Evolutionary conservation across 2,888 invertebrate species (phyloP), one percentile per base, ranked within the genome.

Genomic region (Yponomeuta evonymella): DNA sequence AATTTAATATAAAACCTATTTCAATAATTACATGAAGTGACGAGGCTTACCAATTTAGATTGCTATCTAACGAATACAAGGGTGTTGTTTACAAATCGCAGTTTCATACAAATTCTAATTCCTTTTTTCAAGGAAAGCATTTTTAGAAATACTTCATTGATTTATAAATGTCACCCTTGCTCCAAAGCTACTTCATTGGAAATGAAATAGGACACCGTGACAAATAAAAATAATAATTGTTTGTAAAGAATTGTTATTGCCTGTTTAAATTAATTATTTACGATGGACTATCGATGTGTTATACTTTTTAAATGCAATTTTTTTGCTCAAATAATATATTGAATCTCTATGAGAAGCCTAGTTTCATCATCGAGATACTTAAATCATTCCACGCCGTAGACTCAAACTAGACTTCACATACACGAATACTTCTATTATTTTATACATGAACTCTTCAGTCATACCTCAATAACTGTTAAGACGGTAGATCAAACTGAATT

Each of bases 191-290:
- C 43, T 12, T 33, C 43, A 6, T 33, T 43, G 0, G 8, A 3
- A 12, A 48, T 10, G 15, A 48, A 51, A n/a, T 76, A 86, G 88
- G 84, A 76, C 83, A 82, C 88, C 85, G 83, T 73, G 86, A 88
- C 86, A 88, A 89, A 88, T 88, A 87, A 87, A 74, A 73, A 74
- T 79, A 9, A 66, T 15, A 67, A n/a, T 79, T 76, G 79, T 77
- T 81, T 79, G 79, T 76, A 79, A 79, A 84, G 83, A 86, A 79
- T 15, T 58, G 87, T 84, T 88, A 87, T 88, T 77, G 87, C 87
- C 87, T 89, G 87, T 89, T 89, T 86, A 76, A 78, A 80, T 75
- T 77, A 72, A 79, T 75, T 74, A 75, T 79, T 71, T 72, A 71
- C 15, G 51, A 58, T 58, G 51, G 15, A 58, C 12, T 58, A 58